Conservation (phyloP, 2,113 vertebrate genomes). For the Fulica atra region DNA sequence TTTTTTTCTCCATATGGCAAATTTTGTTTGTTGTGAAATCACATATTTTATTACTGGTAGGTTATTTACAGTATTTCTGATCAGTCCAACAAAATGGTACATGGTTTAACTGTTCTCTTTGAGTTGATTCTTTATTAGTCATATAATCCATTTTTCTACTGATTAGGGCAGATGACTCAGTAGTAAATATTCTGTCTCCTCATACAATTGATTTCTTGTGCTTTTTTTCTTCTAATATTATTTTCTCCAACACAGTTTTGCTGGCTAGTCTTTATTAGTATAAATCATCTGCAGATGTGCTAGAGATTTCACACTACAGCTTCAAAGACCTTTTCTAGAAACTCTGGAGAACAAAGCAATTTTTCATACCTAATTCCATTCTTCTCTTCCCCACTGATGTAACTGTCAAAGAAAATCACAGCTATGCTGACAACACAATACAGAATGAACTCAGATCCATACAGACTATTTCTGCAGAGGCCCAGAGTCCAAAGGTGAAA, state of each 20-base stretch:
- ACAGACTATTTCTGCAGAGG: conserved; percentile 55
- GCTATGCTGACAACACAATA: conserved; percentile 68
- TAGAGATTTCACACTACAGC: conserved; percentile 39
- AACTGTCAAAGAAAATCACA: conserved; percentile 70
- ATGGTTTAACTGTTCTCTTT: conserved; percentile 30
- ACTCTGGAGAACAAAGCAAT: conserved; percentile 75
- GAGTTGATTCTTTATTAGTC: conserved; percentile 51
- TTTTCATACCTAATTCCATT: conserved; percentile 78
- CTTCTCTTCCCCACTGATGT: conserved; percentile 41
- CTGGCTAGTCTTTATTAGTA: conserved; percentile 54
- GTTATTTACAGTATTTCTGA: conserved; percentile 8
- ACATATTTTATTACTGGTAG: neutral
- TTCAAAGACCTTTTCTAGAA: conserved; percentile 56
- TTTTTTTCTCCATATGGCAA: neutral
- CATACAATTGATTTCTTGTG: conserved; percentile 46
- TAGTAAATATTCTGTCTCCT: conserved; percentile 41
- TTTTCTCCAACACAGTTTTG: conserved; percentile 42
- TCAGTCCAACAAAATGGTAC: conserved; percentile 13
- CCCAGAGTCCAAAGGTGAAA: conserved; percentile 52
- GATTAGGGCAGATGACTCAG: conserved; percentile 42
- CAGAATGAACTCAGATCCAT: conserved; percentile 60
- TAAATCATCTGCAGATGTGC: conserved; percentile 44
- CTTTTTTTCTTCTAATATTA: conserved; percentile 12
- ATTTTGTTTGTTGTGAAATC: neutral
- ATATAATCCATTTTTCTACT: conserved; percentile 42